Conservation (phyloP, 2,113 vertebrate genomes). For the Ctenodactylus gundi region DNA sequence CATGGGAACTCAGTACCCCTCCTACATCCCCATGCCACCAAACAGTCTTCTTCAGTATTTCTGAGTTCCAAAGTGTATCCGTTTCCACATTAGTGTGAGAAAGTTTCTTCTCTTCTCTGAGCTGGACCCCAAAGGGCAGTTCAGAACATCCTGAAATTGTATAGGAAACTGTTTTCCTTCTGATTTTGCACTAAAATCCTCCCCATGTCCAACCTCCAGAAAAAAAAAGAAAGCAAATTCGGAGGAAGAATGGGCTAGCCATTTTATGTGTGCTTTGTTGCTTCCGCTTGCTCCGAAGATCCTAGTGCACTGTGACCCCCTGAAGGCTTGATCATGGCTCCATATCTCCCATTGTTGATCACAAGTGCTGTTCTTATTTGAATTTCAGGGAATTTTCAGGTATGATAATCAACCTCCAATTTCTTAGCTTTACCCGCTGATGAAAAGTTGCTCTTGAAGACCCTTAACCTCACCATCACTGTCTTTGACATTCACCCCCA, state of each 20-base stretch:
- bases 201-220: not conserved
- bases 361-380: not conserved
- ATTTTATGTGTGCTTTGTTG: rapidly evolving
- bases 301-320: not conserved
- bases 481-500: not conserved
- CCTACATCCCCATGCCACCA: not conserved
- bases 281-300: not conserved
- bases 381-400: not conserved
- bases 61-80: not conserved
- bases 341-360: not conserved
- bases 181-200: not conserved
- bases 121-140: not conserved
- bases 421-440: not conserved
- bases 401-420: not conserved
- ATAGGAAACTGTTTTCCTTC: not conserved
- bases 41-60: not conserved
- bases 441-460: not conserved
- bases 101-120: not conserved
- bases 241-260: not conserved
- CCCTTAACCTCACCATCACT: not conserved
- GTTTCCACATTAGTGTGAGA: not conserved
- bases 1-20: not conserved
- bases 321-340: not conserved
- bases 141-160: not conserved
- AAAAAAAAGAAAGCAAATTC: not conserved